These are phyloP conservation scores for Acanthisitta chloris DNA, from an alignment of 2,113 vertebrate species.

Conservation along the genomic window DNA sequence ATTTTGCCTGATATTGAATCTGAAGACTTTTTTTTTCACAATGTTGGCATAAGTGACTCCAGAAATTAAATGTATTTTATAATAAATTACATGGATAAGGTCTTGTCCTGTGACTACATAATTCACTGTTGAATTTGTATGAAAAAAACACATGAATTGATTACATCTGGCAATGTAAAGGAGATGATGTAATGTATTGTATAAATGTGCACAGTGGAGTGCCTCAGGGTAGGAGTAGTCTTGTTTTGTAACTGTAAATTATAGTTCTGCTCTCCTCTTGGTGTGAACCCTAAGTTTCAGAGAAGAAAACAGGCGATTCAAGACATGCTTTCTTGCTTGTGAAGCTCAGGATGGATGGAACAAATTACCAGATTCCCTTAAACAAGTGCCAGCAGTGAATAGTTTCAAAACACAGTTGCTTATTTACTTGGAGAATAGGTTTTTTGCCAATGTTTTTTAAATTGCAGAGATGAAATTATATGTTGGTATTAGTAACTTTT, in stretches of 20 bases:
- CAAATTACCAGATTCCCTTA: slow-evolving; percentile 60
- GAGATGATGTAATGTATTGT: slow-evolving; percentile 33
- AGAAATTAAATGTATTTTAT: slow-evolving; percentile 26
- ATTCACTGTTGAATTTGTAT: not conserved
- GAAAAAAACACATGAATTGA: not conserved
- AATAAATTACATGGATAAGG: not conserved
- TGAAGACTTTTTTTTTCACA: not conserved
- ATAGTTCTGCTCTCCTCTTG: slow-evolving; percentile 48
- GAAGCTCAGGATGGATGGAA: slow-evolving; percentile 23
- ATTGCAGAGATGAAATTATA: slow-evolving; percentile 55
- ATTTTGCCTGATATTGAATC: not conserved
- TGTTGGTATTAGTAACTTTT: slow-evolving; percentile 55
- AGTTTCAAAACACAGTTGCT: slow-evolving; percentile 60
- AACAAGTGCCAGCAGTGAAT: slow-evolving; percentile 54
- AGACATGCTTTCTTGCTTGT: slow-evolving; percentile 39
- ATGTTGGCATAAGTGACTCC: not conserved
- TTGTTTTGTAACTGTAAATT: slow-evolving; percentile 46
- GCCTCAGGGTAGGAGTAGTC: slow-evolving; percentile 22
- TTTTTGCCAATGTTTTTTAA: slow-evolving; percentile 56
- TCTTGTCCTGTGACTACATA: not conserved
- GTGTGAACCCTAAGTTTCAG: slow-evolving; percentile 40
- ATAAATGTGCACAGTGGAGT: slow-evolving; percentile 17
- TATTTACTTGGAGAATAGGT: slow-evolving; percentile 50
- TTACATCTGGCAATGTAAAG: slow-evolving; percentile 45
- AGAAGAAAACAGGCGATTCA: slow-evolving; percentile 36